Base-by-base conservation (phyloP, 2,797 vertebrate genomes). In the Gymnocypris eckloni region DNA sequence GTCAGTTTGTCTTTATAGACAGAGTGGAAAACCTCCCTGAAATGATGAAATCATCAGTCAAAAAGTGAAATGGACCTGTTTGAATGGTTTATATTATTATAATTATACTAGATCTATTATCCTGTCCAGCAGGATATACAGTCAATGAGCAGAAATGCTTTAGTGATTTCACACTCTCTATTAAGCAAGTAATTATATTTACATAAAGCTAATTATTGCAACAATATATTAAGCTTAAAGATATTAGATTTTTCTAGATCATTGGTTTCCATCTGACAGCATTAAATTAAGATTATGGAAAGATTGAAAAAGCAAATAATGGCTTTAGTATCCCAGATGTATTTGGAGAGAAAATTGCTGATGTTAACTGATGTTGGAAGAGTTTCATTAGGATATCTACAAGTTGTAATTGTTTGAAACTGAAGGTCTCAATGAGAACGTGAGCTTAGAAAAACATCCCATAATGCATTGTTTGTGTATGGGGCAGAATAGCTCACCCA, bases 121-220 rank as follows among this genome's bases (percentile, higher is more conserved):
- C 61, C 82, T 77, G 73, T 90, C 94, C 94, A 79, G 94, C 94
- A 93, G 93, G 92, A 92, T 84, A 83, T 71, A 81, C 25, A 56
- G 33, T 64, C 43, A 59, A 50, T 33, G 45, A 76, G 18, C 22
- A 76, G 33, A 37, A n/a, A 41, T 4, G 12, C 25, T 52, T n/a
- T n/a, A 15, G 52, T 12, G 33, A 77, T 39, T 77, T 67, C 43
- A 67, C 54, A 18, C 45, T 54, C 45, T 48, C 79, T 48, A 52
- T 18, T 82, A 3, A 73, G 41, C 39, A 28, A 5, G n/a, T 16
- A 43, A 25, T 61, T 33, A 82, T 18, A 72, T 59, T 73, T 45
- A 45, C 33, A 81, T 70, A 54, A 81, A 54, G 15, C 66, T 7
- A 25, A 54, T 56, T 41, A 25, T 41, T 41, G 0, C 10, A 41